A percentile compares a stretch with the other conserved stretches of the same genome.
Evolutionary conservation across 2,113 vertebrate genomes (phyloP).

Genomic region (Coracopsis vasa): DNA sequence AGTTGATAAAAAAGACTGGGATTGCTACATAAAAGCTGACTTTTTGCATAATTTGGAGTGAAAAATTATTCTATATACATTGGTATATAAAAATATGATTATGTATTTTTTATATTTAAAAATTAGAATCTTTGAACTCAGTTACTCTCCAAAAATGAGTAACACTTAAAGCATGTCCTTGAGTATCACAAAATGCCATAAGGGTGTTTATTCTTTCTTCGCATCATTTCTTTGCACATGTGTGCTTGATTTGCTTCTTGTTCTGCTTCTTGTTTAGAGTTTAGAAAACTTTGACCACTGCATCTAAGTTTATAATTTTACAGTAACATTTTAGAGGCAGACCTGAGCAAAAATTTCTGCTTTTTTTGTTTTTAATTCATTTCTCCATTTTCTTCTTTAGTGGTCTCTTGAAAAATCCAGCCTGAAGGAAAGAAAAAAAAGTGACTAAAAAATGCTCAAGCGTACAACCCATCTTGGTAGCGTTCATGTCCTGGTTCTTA

Average conservation of each 20-base stretch:
- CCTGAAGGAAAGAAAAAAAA: constrained; percentile 54
- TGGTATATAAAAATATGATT: constrained; percentile 8
- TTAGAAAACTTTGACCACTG: constrained; percentile 5
- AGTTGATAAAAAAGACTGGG: neutral
- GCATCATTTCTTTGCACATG: neutral
- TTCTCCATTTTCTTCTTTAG: constrained; percentile 84
- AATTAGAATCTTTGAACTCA: constrained; percentile 20
- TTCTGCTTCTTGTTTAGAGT: neutral
- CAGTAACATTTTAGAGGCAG: constrained; percentile 73
- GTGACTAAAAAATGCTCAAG: neutral
- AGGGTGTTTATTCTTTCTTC: neutral
- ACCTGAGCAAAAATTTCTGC: constrained; percentile 69
- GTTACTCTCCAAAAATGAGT: constrained; percentile 58
- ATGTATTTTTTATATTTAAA: neutral
- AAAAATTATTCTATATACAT: neutral
- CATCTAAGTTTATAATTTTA: constrained; percentile 48
- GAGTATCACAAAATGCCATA: constrained; percentile 22
- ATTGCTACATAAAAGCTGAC: neutral
- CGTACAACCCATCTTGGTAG: neutral
- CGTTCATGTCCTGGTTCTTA: neutral
- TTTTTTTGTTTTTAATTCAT: constrained; percentile 24
- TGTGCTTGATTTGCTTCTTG: neutral
- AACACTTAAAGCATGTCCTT: constrained; percentile 1
- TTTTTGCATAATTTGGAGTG: neutral
- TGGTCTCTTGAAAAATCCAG: constrained; percentile 84